Percentiles rank a stretch among this genome's conserved stretches.
Evolutionary conservation across 2,888 invertebrate genomes (phyloP).

Genomic region (Rotaria macrura): DNA sequence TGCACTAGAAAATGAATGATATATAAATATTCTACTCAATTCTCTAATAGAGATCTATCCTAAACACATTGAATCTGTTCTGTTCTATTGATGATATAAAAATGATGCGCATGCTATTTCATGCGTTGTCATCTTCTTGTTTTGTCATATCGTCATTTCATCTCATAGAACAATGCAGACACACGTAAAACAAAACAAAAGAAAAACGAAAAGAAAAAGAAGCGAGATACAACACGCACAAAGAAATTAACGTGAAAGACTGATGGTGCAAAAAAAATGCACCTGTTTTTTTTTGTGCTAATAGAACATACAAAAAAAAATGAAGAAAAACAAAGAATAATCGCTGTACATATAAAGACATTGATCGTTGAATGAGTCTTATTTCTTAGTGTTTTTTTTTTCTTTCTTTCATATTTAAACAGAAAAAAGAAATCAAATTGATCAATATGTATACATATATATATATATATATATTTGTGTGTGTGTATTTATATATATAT

Average conservation of each 20-base stretch:
- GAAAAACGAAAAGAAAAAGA: neutral
- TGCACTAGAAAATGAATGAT: too few relatives aligned
- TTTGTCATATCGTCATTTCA: neutral
- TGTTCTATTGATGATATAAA: neutral
- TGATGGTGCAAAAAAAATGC: neutral
- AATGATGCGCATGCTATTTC: neutral
- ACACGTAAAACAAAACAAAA: neutral
- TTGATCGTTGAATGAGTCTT: neutral
- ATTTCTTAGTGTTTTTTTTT: too few relatives aligned
- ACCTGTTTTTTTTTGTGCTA: neutral
- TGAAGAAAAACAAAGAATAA: neutral
- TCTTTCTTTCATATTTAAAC: too few relatives aligned
- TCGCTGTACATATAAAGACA: neutral
- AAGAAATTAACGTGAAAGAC: neutral
- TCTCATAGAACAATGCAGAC: neutral
- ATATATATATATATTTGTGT: too few relatives aligned
- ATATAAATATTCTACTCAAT: too few relatives aligned
- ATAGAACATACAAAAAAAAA: slow-evolving; percentile 2
- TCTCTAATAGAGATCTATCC: too few relatives aligned
- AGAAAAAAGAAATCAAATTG: neutral
- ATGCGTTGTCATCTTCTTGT: neutral
- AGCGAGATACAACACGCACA: neutral
- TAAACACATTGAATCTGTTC: too few relatives aligned
- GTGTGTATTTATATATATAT: too few relatives aligned
- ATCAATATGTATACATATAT: too few relatives aligned